Evolutionary conservation across 2,113 vertebrate species (phyloP).

Genomic region (Odobenus rosmarus): DNA sequence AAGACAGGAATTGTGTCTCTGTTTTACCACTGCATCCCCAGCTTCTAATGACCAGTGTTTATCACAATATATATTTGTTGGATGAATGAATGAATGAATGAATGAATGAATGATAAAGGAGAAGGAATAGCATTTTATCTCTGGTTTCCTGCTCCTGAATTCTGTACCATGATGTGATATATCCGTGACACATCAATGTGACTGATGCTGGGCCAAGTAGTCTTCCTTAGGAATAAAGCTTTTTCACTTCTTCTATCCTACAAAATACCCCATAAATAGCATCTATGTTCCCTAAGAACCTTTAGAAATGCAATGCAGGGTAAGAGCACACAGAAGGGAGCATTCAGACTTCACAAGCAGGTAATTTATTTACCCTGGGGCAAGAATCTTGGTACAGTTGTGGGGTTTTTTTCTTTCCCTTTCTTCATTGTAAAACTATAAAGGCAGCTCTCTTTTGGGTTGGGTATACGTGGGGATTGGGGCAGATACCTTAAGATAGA

Average conservation of each 20-base stretch:
- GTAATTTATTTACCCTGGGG: background rate
- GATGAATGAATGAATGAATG: background rate
- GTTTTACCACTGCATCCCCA: background rate
- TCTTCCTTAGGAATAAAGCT: background rate
- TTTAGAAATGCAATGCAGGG: background rate
- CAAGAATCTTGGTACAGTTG: background rate
- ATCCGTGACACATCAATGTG: background rate
- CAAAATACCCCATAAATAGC: background rate
- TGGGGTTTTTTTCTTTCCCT: background rate
- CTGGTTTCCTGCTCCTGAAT: background rate
- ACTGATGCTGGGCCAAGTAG: background rate
- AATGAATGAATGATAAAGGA: background rate
- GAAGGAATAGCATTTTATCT: background rate
- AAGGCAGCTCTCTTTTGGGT: background rate
- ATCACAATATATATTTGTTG: background rate
- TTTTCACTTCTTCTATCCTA: background rate
- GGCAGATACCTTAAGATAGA: background rate
- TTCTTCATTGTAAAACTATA: constrained; percentile 10
- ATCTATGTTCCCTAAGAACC: background rate
- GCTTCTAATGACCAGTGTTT: background rate
- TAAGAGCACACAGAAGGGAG: background rate
- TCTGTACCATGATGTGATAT: background rate
- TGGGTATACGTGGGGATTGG: background rate
- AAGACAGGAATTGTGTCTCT: background rate
- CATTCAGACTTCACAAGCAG: background rate